Percentiles rank a stretch among this genome's conserved stretches.
Evolutionary conservation across 2,888 invertebrate species (phyloP).

Genomic region (Tanytarsus gracilentus): DNA sequence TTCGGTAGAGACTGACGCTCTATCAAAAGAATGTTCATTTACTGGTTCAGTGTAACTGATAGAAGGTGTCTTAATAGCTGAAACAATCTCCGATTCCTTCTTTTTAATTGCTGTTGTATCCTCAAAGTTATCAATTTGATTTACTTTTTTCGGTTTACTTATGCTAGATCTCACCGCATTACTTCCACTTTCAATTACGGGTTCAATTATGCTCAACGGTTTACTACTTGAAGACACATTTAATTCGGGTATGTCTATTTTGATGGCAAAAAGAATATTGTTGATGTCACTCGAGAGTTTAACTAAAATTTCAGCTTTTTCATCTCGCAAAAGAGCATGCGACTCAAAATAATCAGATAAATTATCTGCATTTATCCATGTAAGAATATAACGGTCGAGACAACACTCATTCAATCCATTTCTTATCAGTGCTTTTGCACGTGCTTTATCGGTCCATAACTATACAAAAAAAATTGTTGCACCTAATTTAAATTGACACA

Average conservation of each 20-base stretch:
- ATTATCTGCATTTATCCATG: constrained; percentile 58
- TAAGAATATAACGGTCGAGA: constrained; percentile 70
- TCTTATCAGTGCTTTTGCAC: constrained; percentile 71
- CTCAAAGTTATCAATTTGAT: constrained; percentile 20
- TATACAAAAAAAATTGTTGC: constrained; percentile 34
- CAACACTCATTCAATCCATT: constrained; percentile 86
- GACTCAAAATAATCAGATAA: constrained; percentile 71
- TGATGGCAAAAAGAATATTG: constrained; percentile 85
- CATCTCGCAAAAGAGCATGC: constrained; percentile 73
- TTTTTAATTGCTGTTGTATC: constrained; percentile 12
- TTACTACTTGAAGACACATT: constrained; percentile 50
- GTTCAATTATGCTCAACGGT: constrained; percentile 49
- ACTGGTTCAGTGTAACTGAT: no score
- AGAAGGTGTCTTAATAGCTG: no score
- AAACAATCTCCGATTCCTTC: neutral
- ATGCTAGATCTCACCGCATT: no score
- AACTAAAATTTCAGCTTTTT: constrained; percentile 70
- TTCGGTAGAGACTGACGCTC: constrained; percentile 2
- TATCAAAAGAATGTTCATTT: no score
- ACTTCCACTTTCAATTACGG: constrained; percentile 69
- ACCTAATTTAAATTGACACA: neutral
- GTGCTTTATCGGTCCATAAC: constrained; percentile 55
- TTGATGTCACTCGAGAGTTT: constrained; percentile 79
- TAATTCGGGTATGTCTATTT: constrained; percentile 76
- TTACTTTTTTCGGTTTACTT: constrained; percentile 11